Evolutionary conservation across 1,140 invertebrate genomes (phyloP), one percentile per base, ranked within the genome.

Genomic region (Brachionus asplanchnoidis): DNA sequence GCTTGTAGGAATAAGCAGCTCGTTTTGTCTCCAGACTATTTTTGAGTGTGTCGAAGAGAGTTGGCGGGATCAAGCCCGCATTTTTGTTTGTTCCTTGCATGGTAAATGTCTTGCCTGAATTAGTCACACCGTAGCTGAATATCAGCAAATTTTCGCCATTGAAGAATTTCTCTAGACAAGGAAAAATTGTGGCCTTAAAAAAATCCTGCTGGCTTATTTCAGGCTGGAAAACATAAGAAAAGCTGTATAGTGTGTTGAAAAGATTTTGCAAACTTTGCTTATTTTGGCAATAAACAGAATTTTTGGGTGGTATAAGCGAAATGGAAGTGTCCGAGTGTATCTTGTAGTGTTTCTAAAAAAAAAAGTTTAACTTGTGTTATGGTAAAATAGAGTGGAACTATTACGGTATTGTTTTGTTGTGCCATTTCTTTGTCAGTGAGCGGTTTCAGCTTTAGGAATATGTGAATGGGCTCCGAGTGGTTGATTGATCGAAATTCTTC

Each of bases 21-120:
- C 65, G 32, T 68, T 82, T 60, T 8, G 79, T 65, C 20, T 85
- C 88, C 88, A 53, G 90, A 87, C 84, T 88, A 87, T 12, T 87
- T 88, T 84, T 88, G 87, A 79, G 91, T 87, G 53, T 88, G 87
- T 88, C 92, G 86, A 96, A 97, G 0, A 96, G 87, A 0, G 93
- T 92, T 17, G 95, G 90, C 1, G 95, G 95, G 75, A 96, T 92
- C 40, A 96, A 91, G 3, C 95, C 95, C 12, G 94, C 94, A 50
- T 93, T 90, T 12, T 89, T 88, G 17, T 28, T 75, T 78, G 84
- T 88, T 92, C 92, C 92, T 88, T 95, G 93, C 65, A 97, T 92
- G 0, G 95, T 97, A 87, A 93, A 95, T 0, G 95, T 96, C 89
- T 97, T 97, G 0, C 95, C 95, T 17, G 92, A 92, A 88, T 92